Conservation (phyloP, 2,797 vertebrate species). For the Rhyacichthys aspro region DNA sequence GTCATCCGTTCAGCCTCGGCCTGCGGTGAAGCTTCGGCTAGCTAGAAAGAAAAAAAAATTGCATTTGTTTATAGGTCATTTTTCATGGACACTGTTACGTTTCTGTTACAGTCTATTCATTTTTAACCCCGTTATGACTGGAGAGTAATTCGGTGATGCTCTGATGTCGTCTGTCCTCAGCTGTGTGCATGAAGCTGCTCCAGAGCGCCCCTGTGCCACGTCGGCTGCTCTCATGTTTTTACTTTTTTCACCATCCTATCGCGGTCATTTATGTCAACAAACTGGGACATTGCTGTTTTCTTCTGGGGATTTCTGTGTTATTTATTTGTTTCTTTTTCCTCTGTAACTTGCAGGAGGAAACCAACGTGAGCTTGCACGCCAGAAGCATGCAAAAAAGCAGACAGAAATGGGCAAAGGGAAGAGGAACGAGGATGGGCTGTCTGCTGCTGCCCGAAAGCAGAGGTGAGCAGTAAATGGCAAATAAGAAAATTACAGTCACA, state of each 20-base stretch:
- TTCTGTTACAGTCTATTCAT: no score
- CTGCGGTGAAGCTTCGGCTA: not conserved
- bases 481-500: no score
- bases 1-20: constrained; percentile 17
- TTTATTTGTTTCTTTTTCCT: constrained; percentile 2
- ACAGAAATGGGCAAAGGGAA: constrained; percentile 84
- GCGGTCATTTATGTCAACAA: not conserved
- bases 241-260: not conserved
- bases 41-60: no score
- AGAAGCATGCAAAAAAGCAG: constrained; percentile 90
- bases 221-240: constrained; percentile 42
- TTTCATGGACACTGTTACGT: no score
- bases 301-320: not conserved
- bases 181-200: constrained; percentile 25
- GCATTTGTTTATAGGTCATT: no score
- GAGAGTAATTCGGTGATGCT: not conserved
- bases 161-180: constrained; percentile 13
- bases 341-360: constrained; percentile 85
- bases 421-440: constrained; percentile 87
- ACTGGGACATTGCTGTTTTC: not conserved
- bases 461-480: constrained; percentile 82
- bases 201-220: constrained; percentile 69
- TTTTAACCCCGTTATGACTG: no score
- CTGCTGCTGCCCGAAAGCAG: constrained; percentile 90
- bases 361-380: constrained; percentile 92